Percentiles rank a stretch among this genome's conserved stretches.
Evolutionary conservation across 2,888 invertebrate species (phyloP).

Genomic region (Cinara cedri): DNA sequence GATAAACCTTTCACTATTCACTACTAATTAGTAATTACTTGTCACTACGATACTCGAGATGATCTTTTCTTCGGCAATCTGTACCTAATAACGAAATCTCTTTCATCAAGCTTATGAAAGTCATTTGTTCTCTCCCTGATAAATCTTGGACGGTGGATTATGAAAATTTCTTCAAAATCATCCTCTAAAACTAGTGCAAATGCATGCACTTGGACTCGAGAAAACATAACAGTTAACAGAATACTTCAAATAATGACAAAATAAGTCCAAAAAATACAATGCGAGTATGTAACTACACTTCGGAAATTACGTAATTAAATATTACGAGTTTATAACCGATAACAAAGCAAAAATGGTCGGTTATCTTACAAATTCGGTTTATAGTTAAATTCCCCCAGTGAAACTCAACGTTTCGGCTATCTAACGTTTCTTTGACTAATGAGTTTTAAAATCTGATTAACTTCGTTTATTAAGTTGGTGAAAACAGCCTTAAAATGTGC

Average conservation of each 20-base stretch:
- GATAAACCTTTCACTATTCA: no score
- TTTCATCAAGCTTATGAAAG: not conserved
- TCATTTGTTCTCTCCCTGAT: constrained; percentile 9
- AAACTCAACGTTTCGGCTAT: no score
- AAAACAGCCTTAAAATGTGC: no score
- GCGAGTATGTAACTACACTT: not conserved
- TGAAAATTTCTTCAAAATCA: constrained; percentile 4
- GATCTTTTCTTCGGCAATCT: constrained; percentile 3
- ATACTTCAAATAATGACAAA: not conserved
- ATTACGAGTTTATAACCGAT: constrained; percentile 5
- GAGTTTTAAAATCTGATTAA: no score
- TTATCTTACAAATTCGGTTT: not conserved
- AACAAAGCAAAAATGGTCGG: no score
- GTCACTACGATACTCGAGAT: not conserved
- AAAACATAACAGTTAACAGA: not conserved
- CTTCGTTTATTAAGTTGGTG: no score
- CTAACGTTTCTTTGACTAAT: no score
- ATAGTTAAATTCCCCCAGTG: not conserved
- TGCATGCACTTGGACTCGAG: not conserved
- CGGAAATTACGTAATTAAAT: not conserved
- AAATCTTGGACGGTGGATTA: constrained; percentile 9
- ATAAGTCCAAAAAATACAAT: not conserved
- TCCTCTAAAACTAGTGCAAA: constrained; percentile 6
- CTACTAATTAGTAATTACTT: no score
- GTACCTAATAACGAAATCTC: not conserved